These are phyloP conservation scores for Actinostola sp. DNA, from an alignment of 92 coral and sea anemone species.

Conservation along the genomic window DNA sequence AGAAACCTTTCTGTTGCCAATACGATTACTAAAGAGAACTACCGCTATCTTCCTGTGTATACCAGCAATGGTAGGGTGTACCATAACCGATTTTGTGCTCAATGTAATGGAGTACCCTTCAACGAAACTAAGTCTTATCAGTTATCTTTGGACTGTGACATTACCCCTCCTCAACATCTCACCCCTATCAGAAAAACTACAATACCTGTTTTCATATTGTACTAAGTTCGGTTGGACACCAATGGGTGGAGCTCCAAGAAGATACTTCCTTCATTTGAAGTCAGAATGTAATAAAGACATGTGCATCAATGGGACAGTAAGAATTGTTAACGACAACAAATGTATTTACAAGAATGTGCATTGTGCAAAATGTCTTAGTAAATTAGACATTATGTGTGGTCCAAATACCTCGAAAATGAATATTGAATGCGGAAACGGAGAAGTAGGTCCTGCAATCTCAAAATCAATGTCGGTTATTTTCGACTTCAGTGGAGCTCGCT, in stretches of 20 bases:
- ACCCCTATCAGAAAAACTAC: too few species aligned
- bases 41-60: too few species aligned
- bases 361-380: slow-evolving; percentile 3
- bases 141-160: slow-evolving; percentile 2
- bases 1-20: too few species aligned
- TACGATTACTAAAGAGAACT: too few species aligned
- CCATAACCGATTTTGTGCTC: too few species aligned
- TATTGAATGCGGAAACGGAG: too few species aligned
- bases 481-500: too few species aligned
- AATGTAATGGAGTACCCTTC: too few species aligned
- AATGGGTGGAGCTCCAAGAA: neutral
- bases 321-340: neutral
- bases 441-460: too few species aligned
- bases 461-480: too few species aligned
- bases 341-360: neutral
- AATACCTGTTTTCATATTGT: neutral
- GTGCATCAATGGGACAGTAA: neutral
- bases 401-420: neutral
- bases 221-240: neutral
- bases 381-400: neutral
- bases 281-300: neutral
- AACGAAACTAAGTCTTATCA: slow-evolving; percentile 1
- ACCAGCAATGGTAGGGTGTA: too few species aligned
- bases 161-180: neutral
- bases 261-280: neutral